Conservation (phyloP, 2,113 vertebrate species). For the Notothenia coriiceps region DNA sequence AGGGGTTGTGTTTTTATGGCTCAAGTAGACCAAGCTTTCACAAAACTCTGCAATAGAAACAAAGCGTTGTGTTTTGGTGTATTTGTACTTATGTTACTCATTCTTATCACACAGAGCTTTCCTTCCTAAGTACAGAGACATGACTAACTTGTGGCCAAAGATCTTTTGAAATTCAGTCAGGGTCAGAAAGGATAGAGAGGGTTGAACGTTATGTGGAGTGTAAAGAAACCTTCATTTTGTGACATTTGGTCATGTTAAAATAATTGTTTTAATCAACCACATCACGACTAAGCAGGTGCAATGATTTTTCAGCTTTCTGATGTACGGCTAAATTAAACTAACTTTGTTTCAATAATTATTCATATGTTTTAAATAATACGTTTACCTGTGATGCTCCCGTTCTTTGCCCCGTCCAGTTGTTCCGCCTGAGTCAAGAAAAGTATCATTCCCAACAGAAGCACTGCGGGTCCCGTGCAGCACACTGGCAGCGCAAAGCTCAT, state of each 20-base stretch:
- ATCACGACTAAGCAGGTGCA: no score
- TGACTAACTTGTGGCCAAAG: neutral
- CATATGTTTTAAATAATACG: neutral
- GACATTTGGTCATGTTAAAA: no score
- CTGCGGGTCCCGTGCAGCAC: slow-evolving; percentile 73
- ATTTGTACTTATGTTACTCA: neutral
- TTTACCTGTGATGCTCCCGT: neutral
- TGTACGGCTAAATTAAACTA: neutral
- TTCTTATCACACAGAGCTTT: neutral
- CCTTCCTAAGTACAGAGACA: neutral
- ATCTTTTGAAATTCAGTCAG: neutral
- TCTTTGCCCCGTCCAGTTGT: neutral
- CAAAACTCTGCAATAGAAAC: slow-evolving; percentile 70
- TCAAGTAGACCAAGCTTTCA: slow-evolving; percentile 35
- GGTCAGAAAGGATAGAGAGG: no score
- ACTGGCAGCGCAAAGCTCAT: slow-evolving; percentile 84
- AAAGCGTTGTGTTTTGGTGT: neutral
- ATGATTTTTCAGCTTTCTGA: neutral
- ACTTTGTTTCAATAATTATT: neutral
- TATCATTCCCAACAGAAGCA: slow-evolving; percentile 77
- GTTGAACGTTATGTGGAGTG: no score
- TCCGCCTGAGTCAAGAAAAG: slow-evolving; percentile 72
- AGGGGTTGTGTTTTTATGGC: slow-evolving; percentile 56
- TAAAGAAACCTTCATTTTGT: no score
- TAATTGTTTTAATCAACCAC: no score